Evolutionary conservation across 2,113 vertebrate genomes (phyloP).

Genomic region (Rafetus swinhoei): DNA sequence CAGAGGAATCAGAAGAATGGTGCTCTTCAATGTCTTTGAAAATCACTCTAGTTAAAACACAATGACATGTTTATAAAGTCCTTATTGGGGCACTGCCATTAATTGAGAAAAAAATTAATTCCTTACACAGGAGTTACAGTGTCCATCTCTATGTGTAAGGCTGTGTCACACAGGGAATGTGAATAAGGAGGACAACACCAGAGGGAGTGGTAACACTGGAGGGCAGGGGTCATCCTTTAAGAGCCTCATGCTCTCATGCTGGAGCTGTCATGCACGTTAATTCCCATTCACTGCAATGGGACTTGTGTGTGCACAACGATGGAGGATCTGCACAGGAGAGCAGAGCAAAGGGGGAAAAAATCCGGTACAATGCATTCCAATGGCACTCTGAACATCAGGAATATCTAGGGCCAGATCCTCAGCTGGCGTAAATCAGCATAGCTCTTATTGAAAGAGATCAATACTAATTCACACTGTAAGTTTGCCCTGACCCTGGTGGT

Average conservation of each 20-base stretch:
- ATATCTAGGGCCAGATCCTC: rapidly evolving
- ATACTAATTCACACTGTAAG: background rate
- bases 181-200: background rate
- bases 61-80: conserved; percentile 5
- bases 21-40: background rate
- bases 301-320: background rate
- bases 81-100: background rate
- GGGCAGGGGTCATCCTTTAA: background rate
- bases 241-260: rapidly evolving
- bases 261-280: background rate
- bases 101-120: background rate
- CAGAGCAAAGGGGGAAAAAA: background rate
- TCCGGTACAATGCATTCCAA: background rate
- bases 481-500: rapidly evolving
- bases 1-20: background rate
- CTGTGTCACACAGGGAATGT: background rate
- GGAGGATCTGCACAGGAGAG: background rate
- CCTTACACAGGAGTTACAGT: background rate
- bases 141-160: background rate
- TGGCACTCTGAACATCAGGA: background rate
- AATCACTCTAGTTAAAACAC: background rate
- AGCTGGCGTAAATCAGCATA: background rate
- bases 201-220: background rate
- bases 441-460: background rate
- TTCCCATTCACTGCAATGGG: conserved; percentile 6